Evolutionary conservation across 2,113 vertebrate genomes (phyloP), one percentile per base, ranked within the genome.

Genomic region (Melanerpes formicivorus): DNA sequence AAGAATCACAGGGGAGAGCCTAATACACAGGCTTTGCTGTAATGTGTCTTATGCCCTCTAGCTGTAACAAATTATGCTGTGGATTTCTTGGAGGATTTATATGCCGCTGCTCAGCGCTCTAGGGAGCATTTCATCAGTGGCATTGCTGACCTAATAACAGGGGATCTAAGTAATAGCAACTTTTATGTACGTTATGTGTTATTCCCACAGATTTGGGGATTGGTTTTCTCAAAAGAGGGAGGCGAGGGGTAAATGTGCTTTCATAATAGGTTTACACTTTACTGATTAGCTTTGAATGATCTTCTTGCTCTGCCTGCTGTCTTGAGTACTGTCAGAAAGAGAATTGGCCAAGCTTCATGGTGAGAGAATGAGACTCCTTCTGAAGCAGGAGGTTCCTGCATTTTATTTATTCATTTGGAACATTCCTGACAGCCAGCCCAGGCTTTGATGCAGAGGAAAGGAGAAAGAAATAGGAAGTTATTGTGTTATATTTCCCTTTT

Each of bases 211-310:
- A 87, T 67, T 27, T 37, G 79, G 90, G 91, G 88, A 92, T 80
- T 76, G 83, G 23, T 91, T 94, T 90, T 92, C 42, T 29, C 72
- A 79, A 82, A 64, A 64, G 73, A 44, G 80, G 52, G 52, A 80
- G 37, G 90, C 22, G 3, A 63, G 91, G 93, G 88, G 83, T 66
- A 75, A 90, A 96, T 95, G 95, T 89, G 73, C 92, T 96, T 82
- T 93, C 86, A 34, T 93, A 94, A 97, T 94, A 86, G 85, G 87
- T 96, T 95, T 95, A 88, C 92, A 95, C 94, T 93, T 91, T 91
- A 66, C 96, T 93, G 95, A 95, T 96, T 83, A 93, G 88, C 90
- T 96, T 86, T 89, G 93, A 94, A 96, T 85, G 84, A 92, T 93
- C 94, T 74, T 77, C 95, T 92, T 65, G 75, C 91, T 94, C 93